phyloP scores from a whole-genome alignment of 2,113 vertebrate genomes.

The Nerophis ophidion region DNA sequence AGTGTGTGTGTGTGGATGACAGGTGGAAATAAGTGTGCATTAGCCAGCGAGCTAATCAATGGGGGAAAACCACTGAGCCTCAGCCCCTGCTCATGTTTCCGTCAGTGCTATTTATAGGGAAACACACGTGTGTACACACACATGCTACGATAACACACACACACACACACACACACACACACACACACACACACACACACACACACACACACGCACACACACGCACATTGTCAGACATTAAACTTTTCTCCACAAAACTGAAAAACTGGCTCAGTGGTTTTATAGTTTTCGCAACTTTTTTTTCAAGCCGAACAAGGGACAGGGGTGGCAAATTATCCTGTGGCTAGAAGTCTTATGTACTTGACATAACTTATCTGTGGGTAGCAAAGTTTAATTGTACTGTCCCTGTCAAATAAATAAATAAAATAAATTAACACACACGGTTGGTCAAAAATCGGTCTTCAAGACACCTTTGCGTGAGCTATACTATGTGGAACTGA shows the following conservation, averaged over 20 bases:
- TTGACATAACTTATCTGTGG: too few species aligned
- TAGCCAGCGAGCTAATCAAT: constrained; percentile 94
- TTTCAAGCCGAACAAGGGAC: too few species aligned
- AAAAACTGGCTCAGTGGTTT: too few species aligned
- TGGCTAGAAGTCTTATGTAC: too few species aligned
- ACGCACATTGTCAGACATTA: too few species aligned
- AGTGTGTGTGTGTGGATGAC: constrained; percentile 18
- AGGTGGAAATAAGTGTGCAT: constrained; percentile 83
- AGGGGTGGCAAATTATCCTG: too few species aligned
- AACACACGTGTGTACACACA: constrained; percentile 23
- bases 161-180: neutral
- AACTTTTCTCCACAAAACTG: too few species aligned
- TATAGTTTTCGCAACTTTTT: too few species aligned
- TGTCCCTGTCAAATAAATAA: too few species aligned
- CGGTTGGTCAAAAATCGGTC: neutral
- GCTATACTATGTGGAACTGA: neutral
- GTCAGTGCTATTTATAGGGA: constrained; percentile 52
- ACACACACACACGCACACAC: too few species aligned
- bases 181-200: too few species aligned
- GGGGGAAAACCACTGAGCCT: constrained; percentile 91
- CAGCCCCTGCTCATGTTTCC: constrained; percentile 69
- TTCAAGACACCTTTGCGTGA: neutral
- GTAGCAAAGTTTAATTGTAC: too few species aligned
- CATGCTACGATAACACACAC: neutral
- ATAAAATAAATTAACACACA: neutral